Conservation (phyloP, 2,113 vertebrate species). For the Phaethon lepturus region DNA sequence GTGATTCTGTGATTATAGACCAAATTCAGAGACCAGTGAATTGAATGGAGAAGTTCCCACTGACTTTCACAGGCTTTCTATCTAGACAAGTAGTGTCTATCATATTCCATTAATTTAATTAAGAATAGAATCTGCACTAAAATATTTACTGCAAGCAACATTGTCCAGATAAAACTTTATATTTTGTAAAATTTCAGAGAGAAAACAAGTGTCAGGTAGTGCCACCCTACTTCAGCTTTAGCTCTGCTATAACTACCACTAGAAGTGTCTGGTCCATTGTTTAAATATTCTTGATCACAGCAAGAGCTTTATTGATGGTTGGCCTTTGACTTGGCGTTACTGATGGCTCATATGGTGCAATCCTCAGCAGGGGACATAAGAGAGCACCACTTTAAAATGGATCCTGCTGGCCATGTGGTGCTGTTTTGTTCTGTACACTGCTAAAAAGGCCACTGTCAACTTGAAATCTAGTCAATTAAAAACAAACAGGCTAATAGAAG, state of each 20-base stretch:
- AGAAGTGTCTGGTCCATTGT: conserved; percentile 40
- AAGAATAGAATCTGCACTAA: neutral
- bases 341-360: conserved; percentile 50
- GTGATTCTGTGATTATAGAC: neutral
- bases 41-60: neutral
- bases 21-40: neutral
- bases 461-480: conserved; percentile 35
- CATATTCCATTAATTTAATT: neutral
- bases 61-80: neutral
- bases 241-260: neutral
- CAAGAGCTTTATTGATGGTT: conserved; percentile 48
- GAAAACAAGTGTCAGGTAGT: neutral
- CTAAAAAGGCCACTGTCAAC: conserved; percentile 44
- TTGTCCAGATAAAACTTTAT: neutral
- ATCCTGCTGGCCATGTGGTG: conserved; percentile 45
- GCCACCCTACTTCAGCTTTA: neutral
- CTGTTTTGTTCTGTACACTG: conserved; percentile 10
- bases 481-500: conserved; percentile 16
- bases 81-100: neutral
- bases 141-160: neutral
- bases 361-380: conserved; percentile 18
- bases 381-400: conserved; percentile 36
- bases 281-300: conserved; percentile 38
- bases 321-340: conserved; percentile 55
- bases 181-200: neutral